Evolutionary conservation across 2,888 invertebrate genomes (phyloP).

Genomic region (Magallana nippona): DNA sequence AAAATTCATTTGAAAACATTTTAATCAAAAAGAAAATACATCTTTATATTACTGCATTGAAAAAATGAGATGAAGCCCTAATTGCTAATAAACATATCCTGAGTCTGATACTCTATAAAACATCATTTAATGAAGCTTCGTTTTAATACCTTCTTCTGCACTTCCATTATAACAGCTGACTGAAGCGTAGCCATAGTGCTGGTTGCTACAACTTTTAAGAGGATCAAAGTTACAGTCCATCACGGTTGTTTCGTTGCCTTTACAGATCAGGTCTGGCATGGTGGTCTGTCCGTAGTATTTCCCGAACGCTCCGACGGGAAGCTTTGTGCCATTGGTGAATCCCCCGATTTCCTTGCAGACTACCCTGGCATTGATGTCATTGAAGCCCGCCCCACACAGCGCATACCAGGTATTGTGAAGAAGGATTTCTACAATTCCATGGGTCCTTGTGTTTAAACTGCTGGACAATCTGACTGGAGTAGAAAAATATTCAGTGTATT

Average conservation of each 20-base stretch:
- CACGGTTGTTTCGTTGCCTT: slow-evolving; percentile 58
- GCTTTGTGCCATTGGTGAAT: slow-evolving; percentile 54
- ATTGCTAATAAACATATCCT: too few relatives aligned
- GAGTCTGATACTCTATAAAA: too few relatives aligned
- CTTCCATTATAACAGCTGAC: slow-evolving; percentile 63
- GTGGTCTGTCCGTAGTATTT: slow-evolving; percentile 53
- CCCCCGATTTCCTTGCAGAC: slow-evolving; percentile 86
- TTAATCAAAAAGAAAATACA: too few relatives aligned
- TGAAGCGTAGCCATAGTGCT: slow-evolving; percentile 60
- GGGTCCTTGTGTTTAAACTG: slow-evolving; percentile 39
- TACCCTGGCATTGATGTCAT: slow-evolving; percentile 84
- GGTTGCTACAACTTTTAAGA: slow-evolving; percentile 53
- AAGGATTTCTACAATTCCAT: slow-evolving; percentile 62
- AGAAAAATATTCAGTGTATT: not conserved
- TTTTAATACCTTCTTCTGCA: slow-evolving; percentile 49
- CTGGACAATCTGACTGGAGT: slow-evolving; percentile 59
- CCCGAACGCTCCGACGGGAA: slow-evolving; percentile 61
- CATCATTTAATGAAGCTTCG: too few relatives aligned
- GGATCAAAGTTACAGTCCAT: slow-evolving; percentile 61
- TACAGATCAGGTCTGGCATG: slow-evolving; percentile 60
- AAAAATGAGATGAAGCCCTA: too few relatives aligned
- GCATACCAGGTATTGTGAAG: slow-evolving; percentile 84
- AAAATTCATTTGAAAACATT: too few relatives aligned
- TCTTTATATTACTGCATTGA: too few relatives aligned
- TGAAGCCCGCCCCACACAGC: slow-evolving; percentile 88